Evolutionary conservation across 1,140 invertebrate genomes (phyloP), one percentile per base, ranked within the genome.

Genomic region (Whitmania pigra): DNA sequence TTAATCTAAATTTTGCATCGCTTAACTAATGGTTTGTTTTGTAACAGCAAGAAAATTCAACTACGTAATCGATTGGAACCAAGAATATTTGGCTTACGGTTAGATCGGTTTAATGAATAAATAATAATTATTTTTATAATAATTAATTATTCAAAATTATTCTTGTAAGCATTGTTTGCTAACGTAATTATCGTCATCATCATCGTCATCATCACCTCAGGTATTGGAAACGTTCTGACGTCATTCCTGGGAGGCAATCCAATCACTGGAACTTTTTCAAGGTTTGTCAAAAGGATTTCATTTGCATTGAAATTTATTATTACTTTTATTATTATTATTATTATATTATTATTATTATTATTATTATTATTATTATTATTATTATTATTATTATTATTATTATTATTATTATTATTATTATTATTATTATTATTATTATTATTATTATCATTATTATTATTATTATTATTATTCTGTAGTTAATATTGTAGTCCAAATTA

Each of bases 191-290:
- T 43, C 7, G 22, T 15, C 13, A 36, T 43, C 22, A 53, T n/a
- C 69, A n/a, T 53, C 13, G 53, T 53, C 18, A 68, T 68, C 9
- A 29, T 0, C 2, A 29, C 71, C 72, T 67, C 67, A 80, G 89
- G 89, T 53, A 77, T 89, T 67, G 87, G 87, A 77, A 97, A 97
- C 80, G 86, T 96, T 53, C 78, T 92, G 17, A 93, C 93, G 0
- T 90, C 91, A 0, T 95, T 95, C 79, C 88, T 92, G n/a, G 88
- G 87, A 17, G 91, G 92, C 0, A 89, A 90, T 87, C 93, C 94
- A 0, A 88, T 95, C 5, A 95, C 93, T 2, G 94, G 80, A 22
- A 82, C 80, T 63, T 82, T 82, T 74, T 82, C 81, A n/a, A 80
- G 81, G 79, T 81, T 72, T 72, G 60, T 4, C 55, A 57, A 2